phyloP scores from a whole-genome alignment of 2,888 invertebrate genomes.

The Rhagium mordax region DNA sequence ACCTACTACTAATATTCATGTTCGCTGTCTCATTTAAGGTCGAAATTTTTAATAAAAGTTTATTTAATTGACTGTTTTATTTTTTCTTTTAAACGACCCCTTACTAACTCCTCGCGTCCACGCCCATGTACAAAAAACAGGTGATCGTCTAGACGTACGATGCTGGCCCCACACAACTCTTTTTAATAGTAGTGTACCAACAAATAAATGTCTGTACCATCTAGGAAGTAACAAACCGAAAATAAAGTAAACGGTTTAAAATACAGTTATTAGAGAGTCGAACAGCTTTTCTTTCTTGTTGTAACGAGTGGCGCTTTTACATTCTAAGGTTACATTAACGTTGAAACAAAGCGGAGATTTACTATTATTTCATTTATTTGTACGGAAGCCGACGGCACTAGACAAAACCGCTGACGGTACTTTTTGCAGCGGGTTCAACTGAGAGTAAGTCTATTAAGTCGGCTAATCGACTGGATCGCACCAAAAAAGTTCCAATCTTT shows the following conservation, averaged over 20 bases:
- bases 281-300: constrained; percentile 2
- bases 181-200: neutral
- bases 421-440: neutral
- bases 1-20: too few relatives aligned
- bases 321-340: neutral
- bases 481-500: neutral
- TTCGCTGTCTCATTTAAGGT: too few relatives aligned
- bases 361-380: neutral
- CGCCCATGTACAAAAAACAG: neutral
- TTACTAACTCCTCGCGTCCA: neutral
- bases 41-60: too few relatives aligned
- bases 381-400: neutral
- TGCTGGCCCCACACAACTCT: neutral
- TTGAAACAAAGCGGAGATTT: neutral
- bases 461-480: neutral
- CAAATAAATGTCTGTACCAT: neutral
- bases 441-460: constrained; percentile 10
- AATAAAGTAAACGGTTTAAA: neutral
- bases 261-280: neutral
- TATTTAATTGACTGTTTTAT: too few relatives aligned
- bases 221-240: neutral
- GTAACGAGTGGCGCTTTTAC: constrained; percentile 8
- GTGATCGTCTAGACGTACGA: neutral
- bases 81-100: neutral
- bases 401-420: constrained; percentile 9